Percentiles rank a stretch among this genome's conserved stretches.
Evolutionary conservation across 2,888 invertebrate genomes (phyloP).

Genomic region (Drosophila subsilvestris): DNA sequence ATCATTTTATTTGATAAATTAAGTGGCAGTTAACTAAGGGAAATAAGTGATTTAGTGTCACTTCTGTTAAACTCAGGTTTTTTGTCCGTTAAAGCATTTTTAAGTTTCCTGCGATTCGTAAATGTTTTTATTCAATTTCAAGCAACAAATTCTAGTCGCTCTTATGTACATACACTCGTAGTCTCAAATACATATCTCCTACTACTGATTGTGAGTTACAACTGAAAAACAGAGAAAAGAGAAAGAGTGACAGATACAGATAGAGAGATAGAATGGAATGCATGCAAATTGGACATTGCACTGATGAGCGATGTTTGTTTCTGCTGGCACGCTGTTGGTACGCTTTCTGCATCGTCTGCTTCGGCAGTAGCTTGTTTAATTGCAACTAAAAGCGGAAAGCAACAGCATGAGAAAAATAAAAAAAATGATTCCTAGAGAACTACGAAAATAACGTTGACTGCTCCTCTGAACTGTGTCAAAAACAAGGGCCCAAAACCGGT

Average conservation of each 20-base stretch:
- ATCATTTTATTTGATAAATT: background rate
- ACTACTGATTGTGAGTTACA: conserved; percentile 15
- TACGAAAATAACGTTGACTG: conserved; percentile 59
- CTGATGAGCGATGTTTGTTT: conserved; percentile 66
- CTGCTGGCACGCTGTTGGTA: conserved; percentile 21
- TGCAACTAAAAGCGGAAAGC: conserved; percentile 72
- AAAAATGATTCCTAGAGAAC: conserved; percentile 13
- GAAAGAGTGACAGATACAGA: background rate
- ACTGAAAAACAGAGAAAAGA: background rate
- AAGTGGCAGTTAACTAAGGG: background rate
- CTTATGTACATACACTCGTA: background rate
- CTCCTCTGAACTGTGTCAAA: conserved; percentile 74
- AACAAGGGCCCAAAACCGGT: conserved; percentile 40
- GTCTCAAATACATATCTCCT: background rate
- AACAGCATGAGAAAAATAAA: conserved; percentile 22
- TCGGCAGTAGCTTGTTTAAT: conserved; percentile 75
- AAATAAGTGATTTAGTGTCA: background rate
- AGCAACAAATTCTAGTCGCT: background rate
- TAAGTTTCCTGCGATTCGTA: background rate
- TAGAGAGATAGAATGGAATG: conserved; percentile 13
- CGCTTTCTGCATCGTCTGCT: conserved; percentile 35
- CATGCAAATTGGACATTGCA: conserved; percentile 65
- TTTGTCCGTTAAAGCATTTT: too few relatives aligned
- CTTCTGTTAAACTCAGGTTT: too few relatives aligned
- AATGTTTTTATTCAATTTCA: conserved; percentile 19